Evolutionary conservation across 1,140 invertebrate species (phyloP).

Genomic region (Zophobas morio): DNA sequence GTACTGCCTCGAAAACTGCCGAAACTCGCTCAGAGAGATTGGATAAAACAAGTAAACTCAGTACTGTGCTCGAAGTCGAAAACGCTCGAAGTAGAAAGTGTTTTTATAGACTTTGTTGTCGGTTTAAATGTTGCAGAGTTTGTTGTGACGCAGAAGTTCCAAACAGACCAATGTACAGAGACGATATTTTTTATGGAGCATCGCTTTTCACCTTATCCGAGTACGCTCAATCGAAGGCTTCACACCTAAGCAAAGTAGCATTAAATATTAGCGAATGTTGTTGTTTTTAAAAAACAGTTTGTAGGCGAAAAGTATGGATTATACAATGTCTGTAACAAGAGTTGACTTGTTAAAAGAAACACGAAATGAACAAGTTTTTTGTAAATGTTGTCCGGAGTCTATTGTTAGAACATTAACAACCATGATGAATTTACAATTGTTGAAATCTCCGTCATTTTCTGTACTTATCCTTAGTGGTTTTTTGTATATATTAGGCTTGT

Average conservation of each 20-base stretch:
- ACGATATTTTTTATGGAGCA: constrained; percentile 91
- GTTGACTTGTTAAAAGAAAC: constrained; percentile 29
- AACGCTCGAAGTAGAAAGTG: background rate
- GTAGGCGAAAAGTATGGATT: constrained; percentile 12
- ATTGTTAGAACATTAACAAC: constrained; percentile 81
- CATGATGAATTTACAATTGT: constrained; percentile 87
- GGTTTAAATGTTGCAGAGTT: constrained; percentile 6
- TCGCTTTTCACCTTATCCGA: constrained; percentile 84
- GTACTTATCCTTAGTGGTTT: constrained; percentile 89
- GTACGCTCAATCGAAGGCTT: constrained; percentile 69
- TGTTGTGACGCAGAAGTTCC: background rate
- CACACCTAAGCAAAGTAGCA: constrained; percentile 9
- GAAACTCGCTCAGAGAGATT: background rate
- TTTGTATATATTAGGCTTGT: constrained; percentile 93
- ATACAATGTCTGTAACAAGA: constrained; percentile 35
- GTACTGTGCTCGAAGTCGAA: constrained; percentile 6
- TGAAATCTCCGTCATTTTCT: constrained; percentile 89
- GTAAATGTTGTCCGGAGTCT: constrained; percentile 76
- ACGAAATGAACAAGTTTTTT: constrained; percentile 72
- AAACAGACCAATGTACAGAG: constrained; percentile 83
- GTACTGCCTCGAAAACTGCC: background rate
- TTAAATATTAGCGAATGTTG: background rate
- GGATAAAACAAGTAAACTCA: constrained; percentile 4
- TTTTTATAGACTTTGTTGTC: constrained; percentile 21
- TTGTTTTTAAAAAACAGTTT: background rate